phyloP scores from a whole-genome alignment of 2,888 invertebrate species.

The Andrena bucephala region DNA sequence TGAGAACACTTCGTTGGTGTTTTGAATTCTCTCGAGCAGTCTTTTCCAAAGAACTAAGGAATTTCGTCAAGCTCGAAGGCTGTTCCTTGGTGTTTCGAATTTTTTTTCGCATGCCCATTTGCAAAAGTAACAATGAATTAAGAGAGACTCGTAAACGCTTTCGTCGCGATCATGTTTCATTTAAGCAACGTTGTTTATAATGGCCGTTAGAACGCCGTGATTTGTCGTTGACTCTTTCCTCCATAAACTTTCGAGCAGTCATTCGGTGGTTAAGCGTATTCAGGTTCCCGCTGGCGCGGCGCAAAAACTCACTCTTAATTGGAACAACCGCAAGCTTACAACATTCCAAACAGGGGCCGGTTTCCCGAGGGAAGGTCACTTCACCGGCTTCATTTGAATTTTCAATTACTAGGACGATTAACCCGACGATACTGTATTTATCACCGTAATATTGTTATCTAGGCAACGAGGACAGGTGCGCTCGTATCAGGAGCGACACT shows the following conservation, averaged over 20 bases:
- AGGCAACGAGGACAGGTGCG: not conserved
- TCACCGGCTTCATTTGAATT: slow-evolving; percentile 27
- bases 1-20: too few relatives aligned
- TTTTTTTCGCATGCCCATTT: not conserved
- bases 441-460: not conserved
- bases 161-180: not conserved
- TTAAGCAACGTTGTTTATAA: not conserved
- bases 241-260: not conserved
- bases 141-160: not conserved
- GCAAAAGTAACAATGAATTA: not conserved
- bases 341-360: slow-evolving; percentile 24
- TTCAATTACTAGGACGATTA: slow-evolving; percentile 32
- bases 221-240: not conserved
- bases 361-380: slow-evolving; percentile 41
- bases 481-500: not conserved
- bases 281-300: not conserved
- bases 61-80: too few relatives aligned
- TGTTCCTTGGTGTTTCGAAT: not conserved
- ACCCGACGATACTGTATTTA: slow-evolving; percentile 10
- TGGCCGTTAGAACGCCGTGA: not conserved
- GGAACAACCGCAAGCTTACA: slow-evolving; percentile 11
- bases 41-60: too few relatives aligned
- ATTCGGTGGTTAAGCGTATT: slow-evolving; percentile 10
- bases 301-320: slow-evolving; percentile 37
- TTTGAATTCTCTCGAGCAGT: too few relatives aligned